Base-by-base conservation (phyloP, 2,888 invertebrate species). In the Lepeophtheirus nordmannii region DNA sequence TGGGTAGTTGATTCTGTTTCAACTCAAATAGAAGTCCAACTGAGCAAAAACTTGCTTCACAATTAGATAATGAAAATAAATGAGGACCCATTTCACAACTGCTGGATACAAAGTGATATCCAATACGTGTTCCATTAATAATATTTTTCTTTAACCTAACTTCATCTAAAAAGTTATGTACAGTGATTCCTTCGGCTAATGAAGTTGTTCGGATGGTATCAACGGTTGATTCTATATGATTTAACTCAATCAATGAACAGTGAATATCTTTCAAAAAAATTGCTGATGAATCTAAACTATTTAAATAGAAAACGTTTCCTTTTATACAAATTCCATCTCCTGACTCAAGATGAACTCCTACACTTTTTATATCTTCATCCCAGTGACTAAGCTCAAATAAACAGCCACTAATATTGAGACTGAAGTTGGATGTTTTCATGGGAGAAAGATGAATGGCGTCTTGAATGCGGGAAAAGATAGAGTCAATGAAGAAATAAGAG, bases 401-500 rank as follows among this genome's bases (percentile, higher is more conserved):
- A 17, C 53, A 46, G 5, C 53, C 53, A 14, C 14, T 46, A 8
- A 17, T 17, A 46, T 17, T n/a, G 17, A 46, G 17, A 17, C 17
- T 17, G 17, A n/a, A 46, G 17, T 17, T 14, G 53, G n/a, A n/a
- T 46, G 14, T 14, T 46, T 14, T n/a, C 53, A 46, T 46, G 8
- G 53, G 53, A 46, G 53, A 46, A 46, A 46, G 2, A 17, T 46
- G 53, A n/a, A 46, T 46, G 53, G 17, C 17, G 53, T 46, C 53
- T 17, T 46, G 53, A 14, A 46, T 46, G n/a, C 8, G 53, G 53
- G 53, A 46, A 46, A 46, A 46, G 17, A 8, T 46, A 3, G 53
- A 46, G 53, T 46, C 53, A n/a, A n/a, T 46, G 53, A 46, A 46
- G 53, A 46, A n/a, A 46, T 46, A 46, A 8, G n/a, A n/a, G n/a